phyloP scores from a whole-genome alignment of 2,888 invertebrate species.

The Melangyna quadrimaculata region DNA sequence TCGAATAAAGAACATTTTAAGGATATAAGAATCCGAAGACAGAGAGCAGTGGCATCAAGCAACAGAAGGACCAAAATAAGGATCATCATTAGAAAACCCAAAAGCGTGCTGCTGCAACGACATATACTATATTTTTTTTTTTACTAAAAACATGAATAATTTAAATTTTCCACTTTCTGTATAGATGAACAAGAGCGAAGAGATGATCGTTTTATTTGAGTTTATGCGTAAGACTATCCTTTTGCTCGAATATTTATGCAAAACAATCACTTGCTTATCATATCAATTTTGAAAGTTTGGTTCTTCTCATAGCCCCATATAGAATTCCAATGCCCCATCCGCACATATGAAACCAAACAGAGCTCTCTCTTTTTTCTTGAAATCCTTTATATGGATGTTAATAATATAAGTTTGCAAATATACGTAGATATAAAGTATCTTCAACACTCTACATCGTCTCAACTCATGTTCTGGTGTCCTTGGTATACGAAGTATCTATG shows the following conservation, averaged over 20 bases:
- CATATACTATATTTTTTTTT: constrained; percentile 34
- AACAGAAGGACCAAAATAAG: background rate
- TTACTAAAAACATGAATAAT: constrained; percentile 53
- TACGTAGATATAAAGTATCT: background rate
- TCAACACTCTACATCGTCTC: background rate
- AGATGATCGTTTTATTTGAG: constrained; percentile 46
- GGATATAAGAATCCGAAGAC: constrained; percentile 36
- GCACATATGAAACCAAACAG: background rate
- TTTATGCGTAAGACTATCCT: constrained; percentile 6
- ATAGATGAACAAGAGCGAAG: background rate
- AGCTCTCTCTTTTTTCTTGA: background rate
- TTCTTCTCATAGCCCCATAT: constrained; percentile 2
- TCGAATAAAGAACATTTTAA: constrained; percentile 63
- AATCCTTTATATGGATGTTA: constrained; percentile 36
- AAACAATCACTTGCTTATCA: constrained; percentile 65
- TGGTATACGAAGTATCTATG: background rate
- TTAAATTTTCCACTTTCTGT: constrained; percentile 51
- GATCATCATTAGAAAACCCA: background rate
- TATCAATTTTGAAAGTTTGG: constrained; percentile 35
- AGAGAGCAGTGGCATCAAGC: background rate
- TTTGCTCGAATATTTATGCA: constrained; percentile 27
- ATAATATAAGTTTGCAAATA: constrained; percentile 35
- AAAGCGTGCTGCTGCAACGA: constrained; percentile 38
- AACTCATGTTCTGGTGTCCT: constrained; percentile 4
- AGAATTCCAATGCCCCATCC: too few species aligned